These are phyloP conservation scores for Salmo trutta DNA, from an alignment of 2,797 vertebrate species.

Conservation along the genomic window DNA sequence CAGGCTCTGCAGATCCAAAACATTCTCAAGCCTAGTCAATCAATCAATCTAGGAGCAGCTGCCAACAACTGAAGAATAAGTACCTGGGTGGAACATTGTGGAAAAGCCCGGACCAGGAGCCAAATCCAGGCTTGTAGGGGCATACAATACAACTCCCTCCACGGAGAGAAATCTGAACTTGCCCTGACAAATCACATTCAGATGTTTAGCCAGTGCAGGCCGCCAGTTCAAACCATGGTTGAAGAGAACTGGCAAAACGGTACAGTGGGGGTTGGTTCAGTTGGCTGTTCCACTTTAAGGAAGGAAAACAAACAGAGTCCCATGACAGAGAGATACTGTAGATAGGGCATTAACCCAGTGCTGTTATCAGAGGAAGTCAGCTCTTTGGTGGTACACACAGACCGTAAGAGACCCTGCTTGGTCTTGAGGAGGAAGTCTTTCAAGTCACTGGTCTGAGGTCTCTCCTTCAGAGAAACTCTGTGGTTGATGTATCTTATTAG, in stretches of 20 bases:
- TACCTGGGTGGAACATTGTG: slow-evolving; percentile 18
- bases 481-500: slow-evolving; percentile 62
- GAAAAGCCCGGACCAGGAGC: slow-evolving; percentile 21
- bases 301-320: slow-evolving; percentile 12
- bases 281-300: background rate
- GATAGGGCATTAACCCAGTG: slow-evolving; percentile 10
- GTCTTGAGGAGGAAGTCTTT: slow-evolving; percentile 56
- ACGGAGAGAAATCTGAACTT: slow-evolving; percentile 29
- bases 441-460: slow-evolving; percentile 33
- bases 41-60: slow-evolving; percentile 23
- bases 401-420: slow-evolving; percentile 12
- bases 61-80: slow-evolving; percentile 23
- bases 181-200: slow-evolving; percentile 38
- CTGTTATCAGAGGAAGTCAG: slow-evolving; percentile 59
- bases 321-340: slow-evolving; percentile 13
- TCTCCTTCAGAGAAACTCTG: slow-evolving; percentile 51
- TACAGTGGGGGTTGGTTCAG: slow-evolving; percentile 8
- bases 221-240: background rate
- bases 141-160: slow-evolving; percentile 17
- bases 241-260: background rate
- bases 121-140: background rate
- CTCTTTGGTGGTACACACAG: slow-evolving; percentile 33
- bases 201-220: slow-evolving; percentile 5
- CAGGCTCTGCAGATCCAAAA: slow-evolving; percentile 40
- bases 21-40: slow-evolving; percentile 32